Conservation (phyloP, 2,113 vertebrate species). For the Physeter macrocephalus region DNA sequence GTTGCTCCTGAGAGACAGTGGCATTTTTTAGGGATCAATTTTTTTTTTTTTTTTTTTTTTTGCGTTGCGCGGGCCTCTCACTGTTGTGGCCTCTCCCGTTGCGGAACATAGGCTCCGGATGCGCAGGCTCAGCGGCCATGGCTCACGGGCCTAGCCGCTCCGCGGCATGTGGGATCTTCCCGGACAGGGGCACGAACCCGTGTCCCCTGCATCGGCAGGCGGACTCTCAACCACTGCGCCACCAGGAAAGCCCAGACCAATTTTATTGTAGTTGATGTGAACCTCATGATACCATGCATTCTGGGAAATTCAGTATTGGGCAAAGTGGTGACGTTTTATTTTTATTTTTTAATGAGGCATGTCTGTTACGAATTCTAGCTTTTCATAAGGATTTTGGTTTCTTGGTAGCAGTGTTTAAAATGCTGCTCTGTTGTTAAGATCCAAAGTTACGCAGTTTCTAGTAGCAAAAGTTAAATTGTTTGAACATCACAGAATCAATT, state of each 20-base stretch:
- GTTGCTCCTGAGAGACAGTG: background rate
- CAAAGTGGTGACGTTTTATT: background rate
- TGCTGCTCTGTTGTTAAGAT: background rate
- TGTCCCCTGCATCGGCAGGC: too few relatives aligned
- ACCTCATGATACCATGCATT: background rate
- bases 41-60: too few relatives aligned
- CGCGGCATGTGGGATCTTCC: too few relatives aligned
- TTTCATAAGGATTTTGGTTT: conserved; percentile 23
- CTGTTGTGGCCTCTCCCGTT: too few relatives aligned
- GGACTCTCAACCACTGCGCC: too few relatives aligned
- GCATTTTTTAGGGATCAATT: background rate
- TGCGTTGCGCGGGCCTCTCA: too few relatives aligned
- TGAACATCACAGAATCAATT: background rate
- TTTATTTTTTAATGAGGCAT: background rate
- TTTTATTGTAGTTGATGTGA: conserved; percentile 29
- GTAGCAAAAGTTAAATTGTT: conserved; percentile 13
- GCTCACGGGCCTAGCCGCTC: too few relatives aligned
- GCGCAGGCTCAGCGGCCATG: too few relatives aligned
- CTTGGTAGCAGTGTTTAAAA: background rate
- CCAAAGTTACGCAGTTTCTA: background rate
- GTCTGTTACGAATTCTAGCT: conserved; percentile 27
- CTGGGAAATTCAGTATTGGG: background rate
- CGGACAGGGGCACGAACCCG: too few relatives aligned
- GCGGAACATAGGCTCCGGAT: too few relatives aligned
- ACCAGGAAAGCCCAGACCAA: too few relatives aligned